Conservation (phyloP, 2,888 invertebrate genomes). For the Pollenia amentaria region DNA sequence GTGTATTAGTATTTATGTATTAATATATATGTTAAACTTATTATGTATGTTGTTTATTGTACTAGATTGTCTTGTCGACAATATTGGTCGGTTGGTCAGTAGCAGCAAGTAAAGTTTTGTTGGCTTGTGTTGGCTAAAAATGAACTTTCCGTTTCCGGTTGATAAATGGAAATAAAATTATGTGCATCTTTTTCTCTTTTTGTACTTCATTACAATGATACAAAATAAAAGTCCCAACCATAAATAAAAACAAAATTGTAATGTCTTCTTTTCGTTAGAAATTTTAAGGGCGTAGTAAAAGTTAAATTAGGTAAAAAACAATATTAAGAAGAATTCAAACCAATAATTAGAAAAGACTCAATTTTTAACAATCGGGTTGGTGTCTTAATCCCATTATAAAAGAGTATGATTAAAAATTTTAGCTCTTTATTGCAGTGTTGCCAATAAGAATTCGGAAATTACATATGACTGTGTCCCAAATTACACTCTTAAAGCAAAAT, state of each 20-base stretch:
- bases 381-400: no score
- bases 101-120: slow-evolving; percentile 22
- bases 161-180: slow-evolving; percentile 72
- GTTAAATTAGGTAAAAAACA: neutral
- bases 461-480: no score
- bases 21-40: slow-evolving; percentile 16
- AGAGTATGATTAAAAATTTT: no score
- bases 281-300: slow-evolving; percentile 19
- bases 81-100: slow-evolving; percentile 54
- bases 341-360: no score
- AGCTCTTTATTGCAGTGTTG: no score
- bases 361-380: no score
- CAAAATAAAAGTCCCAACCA: slow-evolving; percentile 47
- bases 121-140: slow-evolving; percentile 50
- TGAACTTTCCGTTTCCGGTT: slow-evolving; percentile 71
- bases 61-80: slow-evolving; percentile 48
- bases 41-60: slow-evolving; percentile 45
- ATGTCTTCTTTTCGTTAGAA: slow-evolving; percentile 3
- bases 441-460: no score
- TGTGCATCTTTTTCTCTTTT: slow-evolving; percentile 50
- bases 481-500: no score
- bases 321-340: no score
- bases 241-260: slow-evolving; percentile 49
- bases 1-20: neutral
- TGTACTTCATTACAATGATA: slow-evolving; percentile 60